These are phyloP conservation scores for Acropora tenuis DNA, from an alignment of 64 coral and sea anemone species.

Conservation along the genomic window DNA sequence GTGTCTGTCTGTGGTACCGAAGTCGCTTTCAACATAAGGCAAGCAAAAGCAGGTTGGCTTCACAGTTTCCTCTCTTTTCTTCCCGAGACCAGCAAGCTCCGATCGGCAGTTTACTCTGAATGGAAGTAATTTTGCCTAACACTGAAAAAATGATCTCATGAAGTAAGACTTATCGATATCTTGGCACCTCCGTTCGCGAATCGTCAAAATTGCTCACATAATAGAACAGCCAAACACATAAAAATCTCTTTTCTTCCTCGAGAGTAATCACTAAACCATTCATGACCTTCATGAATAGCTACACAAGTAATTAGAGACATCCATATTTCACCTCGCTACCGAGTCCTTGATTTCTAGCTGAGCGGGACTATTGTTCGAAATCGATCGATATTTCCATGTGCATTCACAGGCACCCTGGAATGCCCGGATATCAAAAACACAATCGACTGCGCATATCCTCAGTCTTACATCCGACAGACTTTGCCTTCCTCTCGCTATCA, in stretches of 20 bases:
- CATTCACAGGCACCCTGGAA: too few relatives aligned
- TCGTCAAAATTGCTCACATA: too few relatives aligned
- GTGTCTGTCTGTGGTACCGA: background rate
- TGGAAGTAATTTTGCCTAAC: conserved; percentile 18
- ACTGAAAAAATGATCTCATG: conserved; percentile 23
- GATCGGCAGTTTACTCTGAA: conserved; percentile 33
- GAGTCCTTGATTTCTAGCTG: too few relatives aligned
- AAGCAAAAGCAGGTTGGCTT: conserved; percentile 29
- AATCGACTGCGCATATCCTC: too few relatives aligned
- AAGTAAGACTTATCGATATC: conserved; percentile 54
- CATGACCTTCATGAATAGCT: background rate
- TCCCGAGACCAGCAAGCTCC: conserved; percentile 38
- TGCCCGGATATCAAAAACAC: too few relatives aligned
- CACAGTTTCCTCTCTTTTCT: conserved; percentile 52
- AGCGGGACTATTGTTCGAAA: too few relatives aligned
- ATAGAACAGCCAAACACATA: background rate
- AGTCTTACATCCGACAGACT: too few relatives aligned
- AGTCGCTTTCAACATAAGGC: conserved; percentile 40
- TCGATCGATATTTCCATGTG: too few relatives aligned
- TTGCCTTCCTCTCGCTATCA: too few relatives aligned
- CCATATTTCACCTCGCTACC: too few relatives aligned
- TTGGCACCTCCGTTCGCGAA: conserved; percentile 25
- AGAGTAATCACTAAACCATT: too few relatives aligned
- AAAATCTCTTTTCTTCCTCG: too few relatives aligned
- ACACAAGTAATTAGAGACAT: background rate